Evolutionary conservation across 2,797 vertebrate species (phyloP).

Genomic region (Parambassis ranga): DNA sequence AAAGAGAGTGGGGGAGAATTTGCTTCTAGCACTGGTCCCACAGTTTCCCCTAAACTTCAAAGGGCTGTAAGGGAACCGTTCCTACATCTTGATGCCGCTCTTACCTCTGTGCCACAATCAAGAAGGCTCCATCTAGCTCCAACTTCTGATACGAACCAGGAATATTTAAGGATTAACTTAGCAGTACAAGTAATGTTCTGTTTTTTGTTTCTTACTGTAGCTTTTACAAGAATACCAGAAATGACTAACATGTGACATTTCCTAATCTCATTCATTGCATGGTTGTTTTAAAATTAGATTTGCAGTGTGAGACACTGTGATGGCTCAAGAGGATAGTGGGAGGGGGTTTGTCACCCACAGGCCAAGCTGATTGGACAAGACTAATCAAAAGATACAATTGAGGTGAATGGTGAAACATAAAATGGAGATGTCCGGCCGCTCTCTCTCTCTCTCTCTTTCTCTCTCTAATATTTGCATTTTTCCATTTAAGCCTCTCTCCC

Average conservation of each 20-base stretch:
- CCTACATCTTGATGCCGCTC: conserved; percentile 38
- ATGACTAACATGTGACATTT: neutral
- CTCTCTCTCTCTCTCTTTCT: too few relatives aligned
- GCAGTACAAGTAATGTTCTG: neutral
- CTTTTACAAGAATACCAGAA: neutral
- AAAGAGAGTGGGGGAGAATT: conserved; percentile 8
- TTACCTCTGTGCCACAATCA: conserved; percentile 51
- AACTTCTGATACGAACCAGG: conserved; percentile 16
- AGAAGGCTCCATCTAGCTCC: conserved; percentile 45
- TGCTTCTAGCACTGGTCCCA: conserved; percentile 57
- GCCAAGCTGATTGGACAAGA: conserved; percentile 33
- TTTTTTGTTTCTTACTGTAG: neutral
- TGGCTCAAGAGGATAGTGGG: neutral
- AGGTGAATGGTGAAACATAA: conserved; percentile 36
- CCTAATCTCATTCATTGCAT: neutral
- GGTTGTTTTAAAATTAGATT: conserved; percentile 10
- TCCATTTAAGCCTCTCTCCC: conserved; percentile 37
- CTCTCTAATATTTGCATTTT: conserved; percentile 49
- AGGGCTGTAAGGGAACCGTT: conserved; percentile 56
- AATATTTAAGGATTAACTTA: conserved; percentile 11
- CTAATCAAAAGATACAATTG: conserved; percentile 46
- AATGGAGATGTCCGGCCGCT: conserved; percentile 50
- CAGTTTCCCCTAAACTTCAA: conserved; percentile 63
- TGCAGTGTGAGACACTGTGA: neutral
- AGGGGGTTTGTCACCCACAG: conserved; percentile 6